A percentile compares a stretch with the other conserved stretches of the same genome.
These are phyloP conservation scores for Gasterosteus nipponicus DNA, from an alignment of 2,113 vertebrate genomes.

Conservation along the genomic window DNA sequence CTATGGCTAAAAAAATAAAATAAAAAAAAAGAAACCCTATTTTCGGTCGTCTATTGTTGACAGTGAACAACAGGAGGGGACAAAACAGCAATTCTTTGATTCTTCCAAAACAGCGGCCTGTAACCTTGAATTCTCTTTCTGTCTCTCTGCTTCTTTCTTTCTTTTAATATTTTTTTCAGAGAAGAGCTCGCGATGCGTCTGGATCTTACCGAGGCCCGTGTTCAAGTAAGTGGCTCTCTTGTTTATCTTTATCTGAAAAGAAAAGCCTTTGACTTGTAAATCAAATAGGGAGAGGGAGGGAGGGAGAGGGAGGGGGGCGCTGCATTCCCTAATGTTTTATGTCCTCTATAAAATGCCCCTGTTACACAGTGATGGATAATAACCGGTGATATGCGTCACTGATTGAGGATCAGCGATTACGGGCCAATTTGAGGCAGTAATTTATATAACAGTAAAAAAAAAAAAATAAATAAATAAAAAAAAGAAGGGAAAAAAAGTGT, in stretches of 20 bases:
- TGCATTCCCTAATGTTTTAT: slow-evolving; percentile 56
- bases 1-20: slow-evolving; percentile 60
- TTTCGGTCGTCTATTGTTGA: slow-evolving; percentile 76
- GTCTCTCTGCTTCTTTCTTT: slow-evolving; percentile 19
- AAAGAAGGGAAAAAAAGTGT: slow-evolving; percentile 68
- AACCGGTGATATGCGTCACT: slow-evolving; percentile 73
- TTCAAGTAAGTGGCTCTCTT: slow-evolving; percentile 89
- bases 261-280: slow-evolving; percentile 39
- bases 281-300: slow-evolving; percentile 7
- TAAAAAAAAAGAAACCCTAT: slow-evolving; percentile 62
- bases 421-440: slow-evolving; percentile 69
- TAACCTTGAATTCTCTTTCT: slow-evolving; percentile 69
- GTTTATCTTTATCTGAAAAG: slow-evolving; percentile 37
- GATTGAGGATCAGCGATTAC: slow-evolving; percentile 66
- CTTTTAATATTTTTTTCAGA: slow-evolving; percentile 78
- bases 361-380: slow-evolving; percentile 52
- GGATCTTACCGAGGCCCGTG: slow-evolving; percentile 96
- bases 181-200: slow-evolving; percentile 98
- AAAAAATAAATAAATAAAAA: too few relatives aligned
- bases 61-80: slow-evolving; percentile 68
- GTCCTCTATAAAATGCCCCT: slow-evolving; percentile 52
- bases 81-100: slow-evolving; percentile 70
- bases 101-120: slow-evolving; percentile 69
- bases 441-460: slow-evolving; percentile 61
- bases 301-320: background rate